Conservation (phyloP, 2,888 invertebrate species). For the Nomada ruficornis region DNA sequence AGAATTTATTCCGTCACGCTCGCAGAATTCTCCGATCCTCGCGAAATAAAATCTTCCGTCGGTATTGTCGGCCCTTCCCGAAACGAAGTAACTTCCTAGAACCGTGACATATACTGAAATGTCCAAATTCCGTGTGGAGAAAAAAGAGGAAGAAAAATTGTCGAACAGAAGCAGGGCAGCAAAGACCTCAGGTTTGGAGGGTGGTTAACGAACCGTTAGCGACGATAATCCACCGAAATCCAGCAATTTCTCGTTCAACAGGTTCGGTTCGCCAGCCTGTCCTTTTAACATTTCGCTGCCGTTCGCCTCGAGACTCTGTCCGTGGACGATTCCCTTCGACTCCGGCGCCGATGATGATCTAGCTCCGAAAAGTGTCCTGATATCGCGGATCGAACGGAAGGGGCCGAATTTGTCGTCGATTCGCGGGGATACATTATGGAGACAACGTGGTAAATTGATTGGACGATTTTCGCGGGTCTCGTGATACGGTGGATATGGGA, state of each 20-base stretch:
- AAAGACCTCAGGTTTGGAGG: not conserved
- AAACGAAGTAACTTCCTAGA: no score
- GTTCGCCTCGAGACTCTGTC: not conserved
- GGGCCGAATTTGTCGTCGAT: no score
- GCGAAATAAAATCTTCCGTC: no score
- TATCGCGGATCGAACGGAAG: no score
- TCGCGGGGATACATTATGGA: not conserved
- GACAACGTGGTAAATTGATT: not conserved
- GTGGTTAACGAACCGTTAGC: constrained; percentile 3
- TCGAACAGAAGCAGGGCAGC: not conserved
- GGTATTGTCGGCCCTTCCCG: no score
- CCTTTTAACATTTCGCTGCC: constrained; percentile 2
- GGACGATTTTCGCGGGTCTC: constrained; percentile 2
- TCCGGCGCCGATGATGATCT: not conserved
- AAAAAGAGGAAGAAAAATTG: not conserved
- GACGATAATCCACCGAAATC: constrained; percentile 21
- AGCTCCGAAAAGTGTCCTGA: no score
- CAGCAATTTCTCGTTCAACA: constrained; percentile 27
- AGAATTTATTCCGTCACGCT: no score
- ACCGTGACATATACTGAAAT: no score
- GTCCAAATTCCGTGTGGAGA: no score
- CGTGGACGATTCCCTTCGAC: not conserved
- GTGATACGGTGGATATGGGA: constrained; percentile 9
- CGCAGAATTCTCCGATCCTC: no score
- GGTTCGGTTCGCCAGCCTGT: constrained; percentile 5